These are phyloP conservation scores for Sturnus vulgaris DNA, from an alignment of 2,113 vertebrate species.

Conservation along the genomic window DNA sequence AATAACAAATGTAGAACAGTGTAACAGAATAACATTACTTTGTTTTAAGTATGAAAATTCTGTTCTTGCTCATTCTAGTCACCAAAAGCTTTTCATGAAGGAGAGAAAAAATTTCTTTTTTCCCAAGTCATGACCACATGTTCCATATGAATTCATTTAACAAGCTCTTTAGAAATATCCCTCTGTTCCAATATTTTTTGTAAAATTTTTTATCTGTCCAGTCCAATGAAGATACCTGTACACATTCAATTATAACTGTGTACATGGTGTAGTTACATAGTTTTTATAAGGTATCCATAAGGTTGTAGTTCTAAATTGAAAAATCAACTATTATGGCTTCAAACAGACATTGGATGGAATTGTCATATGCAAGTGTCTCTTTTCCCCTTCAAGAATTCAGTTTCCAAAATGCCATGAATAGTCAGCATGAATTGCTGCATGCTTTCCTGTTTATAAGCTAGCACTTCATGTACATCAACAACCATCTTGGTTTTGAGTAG, in stretches of 20 bases:
- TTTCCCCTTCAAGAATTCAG: not conserved
- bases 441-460: not conserved
- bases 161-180: not conserved
- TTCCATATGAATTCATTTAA: not conserved
- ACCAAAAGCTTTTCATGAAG: not conserved
- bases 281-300: not conserved
- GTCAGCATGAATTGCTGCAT: not conserved
- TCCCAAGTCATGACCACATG: not conserved
- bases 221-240: not conserved
- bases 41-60: not conserved
- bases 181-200: not conserved
- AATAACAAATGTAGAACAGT: not conserved
- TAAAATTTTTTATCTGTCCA: not conserved
- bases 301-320: not conserved
- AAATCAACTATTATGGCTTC: not conserved
- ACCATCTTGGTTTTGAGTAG: not conserved
- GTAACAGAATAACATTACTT: not conserved
- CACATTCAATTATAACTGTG: not conserved
- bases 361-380: not conserved
- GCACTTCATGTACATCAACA: not conserved
- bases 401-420: not conserved
- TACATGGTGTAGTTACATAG: not conserved
- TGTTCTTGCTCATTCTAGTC: not conserved
- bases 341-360: not conserved
- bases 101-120: not conserved